A percentile compares a stretch with the other conserved stretches of the same genome.
phyloP scores from a whole-genome alignment of 2,113 vertebrate genomes.

The Mungos mungo region DNA sequence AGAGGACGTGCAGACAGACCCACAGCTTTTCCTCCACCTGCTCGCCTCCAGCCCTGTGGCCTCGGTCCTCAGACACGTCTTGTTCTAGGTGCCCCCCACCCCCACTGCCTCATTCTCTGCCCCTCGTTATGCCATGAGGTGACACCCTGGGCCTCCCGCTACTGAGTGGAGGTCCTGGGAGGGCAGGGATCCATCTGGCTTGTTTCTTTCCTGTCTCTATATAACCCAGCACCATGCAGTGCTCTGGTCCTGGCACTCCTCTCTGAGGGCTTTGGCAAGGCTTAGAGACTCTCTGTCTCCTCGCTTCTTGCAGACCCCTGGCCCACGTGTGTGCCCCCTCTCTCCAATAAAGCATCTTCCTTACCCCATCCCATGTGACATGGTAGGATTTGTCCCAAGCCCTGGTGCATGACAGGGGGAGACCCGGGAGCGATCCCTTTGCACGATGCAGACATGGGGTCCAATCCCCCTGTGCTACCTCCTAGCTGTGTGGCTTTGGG shows the following conservation, averaged over 20 bases:
- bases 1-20: background rate
- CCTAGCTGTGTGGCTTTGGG: background rate
- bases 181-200: background rate
- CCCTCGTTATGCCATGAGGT: background rate
- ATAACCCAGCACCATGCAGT: too few relatives aligned
- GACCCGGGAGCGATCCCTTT: background rate
- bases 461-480: background rate
- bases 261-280: background rate
- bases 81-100: background rate
- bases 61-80: background rate
- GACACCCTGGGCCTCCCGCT: rapidly evolving
- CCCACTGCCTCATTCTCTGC: rapidly evolving
- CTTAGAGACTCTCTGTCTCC: background rate
- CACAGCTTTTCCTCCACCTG: too few relatives aligned
- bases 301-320: background rate
- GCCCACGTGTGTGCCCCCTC: background rate
- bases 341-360: background rate
- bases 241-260: background rate
- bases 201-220: background rate
- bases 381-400: background rate
- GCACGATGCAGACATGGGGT: background rate
- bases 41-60: background rate
- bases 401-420: too few relatives aligned
- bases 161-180: background rate
- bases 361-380: background rate